A percentile compares a stretch with the other conserved stretches of the same genome.
Conservation (phyloP, 1,140 invertebrate species). For the Drosophila triauraria region DNA sequence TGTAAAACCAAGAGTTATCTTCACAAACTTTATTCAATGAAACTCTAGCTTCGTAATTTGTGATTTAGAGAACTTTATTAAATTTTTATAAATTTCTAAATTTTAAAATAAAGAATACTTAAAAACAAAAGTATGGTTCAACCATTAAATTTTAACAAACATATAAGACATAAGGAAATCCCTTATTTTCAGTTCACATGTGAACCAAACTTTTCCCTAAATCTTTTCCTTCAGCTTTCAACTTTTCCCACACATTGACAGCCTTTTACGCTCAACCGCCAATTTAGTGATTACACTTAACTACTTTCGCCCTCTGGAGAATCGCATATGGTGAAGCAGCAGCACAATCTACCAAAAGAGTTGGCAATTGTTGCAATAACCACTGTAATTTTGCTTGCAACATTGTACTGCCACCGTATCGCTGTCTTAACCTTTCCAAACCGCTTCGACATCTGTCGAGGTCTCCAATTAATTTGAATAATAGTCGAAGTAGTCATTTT, state of each 20-base stretch:
- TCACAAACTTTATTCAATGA: neutral
- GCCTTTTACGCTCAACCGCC: neutral
- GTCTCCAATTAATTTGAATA: conserved; percentile 50
- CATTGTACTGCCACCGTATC: conserved; percentile 25
- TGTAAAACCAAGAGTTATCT: neutral
- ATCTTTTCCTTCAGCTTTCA: neutral
- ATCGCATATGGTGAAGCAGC: conserved; percentile 5
- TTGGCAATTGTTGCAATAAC: conserved; percentile 33
- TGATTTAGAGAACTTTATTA: too few relatives aligned
- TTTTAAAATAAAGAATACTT: neutral
- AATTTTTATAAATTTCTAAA: too few relatives aligned
- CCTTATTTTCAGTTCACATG: neutral
- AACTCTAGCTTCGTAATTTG: too few relatives aligned
- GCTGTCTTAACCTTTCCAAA: conserved; percentile 14
- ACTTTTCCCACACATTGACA: conserved; percentile 17
- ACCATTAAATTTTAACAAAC: too few relatives aligned
- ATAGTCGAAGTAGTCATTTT: conserved; percentile 8
- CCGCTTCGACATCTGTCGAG: conserved; percentile 17
- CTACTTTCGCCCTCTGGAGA: conserved; percentile 11
- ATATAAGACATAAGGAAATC: too few relatives aligned
- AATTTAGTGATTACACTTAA: conserved; percentile 30
- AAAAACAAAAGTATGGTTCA: too few relatives aligned
- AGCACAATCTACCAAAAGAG: conserved; percentile 22
- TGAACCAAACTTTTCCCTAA: too few relatives aligned
- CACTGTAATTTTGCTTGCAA: conserved; percentile 35